Conservation (phyloP, 2,888 invertebrate species). For the Cantharis rufa region DNA sequence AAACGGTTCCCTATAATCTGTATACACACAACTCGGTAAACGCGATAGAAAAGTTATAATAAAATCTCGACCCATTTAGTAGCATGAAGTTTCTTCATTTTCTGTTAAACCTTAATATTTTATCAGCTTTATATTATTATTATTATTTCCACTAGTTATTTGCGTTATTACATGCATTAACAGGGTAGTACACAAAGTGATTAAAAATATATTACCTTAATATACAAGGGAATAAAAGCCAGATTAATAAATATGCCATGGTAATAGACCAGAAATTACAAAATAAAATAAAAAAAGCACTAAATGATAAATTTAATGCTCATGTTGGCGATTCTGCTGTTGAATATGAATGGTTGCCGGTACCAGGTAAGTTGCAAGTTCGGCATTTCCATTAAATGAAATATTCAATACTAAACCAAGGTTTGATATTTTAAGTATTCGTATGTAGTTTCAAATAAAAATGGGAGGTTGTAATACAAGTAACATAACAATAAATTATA, state of each 20-base stretch:
- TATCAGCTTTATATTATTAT: background rate
- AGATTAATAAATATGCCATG: background rate
- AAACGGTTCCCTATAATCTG: conserved; percentile 38
- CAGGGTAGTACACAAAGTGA: background rate
- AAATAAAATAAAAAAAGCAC: background rate
- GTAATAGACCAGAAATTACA: background rate
- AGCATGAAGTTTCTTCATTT: background rate
- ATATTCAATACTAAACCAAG: background rate
- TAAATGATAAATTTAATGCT: background rate
- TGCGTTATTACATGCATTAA: background rate
- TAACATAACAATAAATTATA: background rate
- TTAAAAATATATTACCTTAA: background rate
- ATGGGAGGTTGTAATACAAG: background rate
- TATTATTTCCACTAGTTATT: background rate
- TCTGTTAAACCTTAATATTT: background rate
- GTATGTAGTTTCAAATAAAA: background rate
- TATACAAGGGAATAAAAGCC: background rate
- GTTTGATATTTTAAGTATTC: background rate
- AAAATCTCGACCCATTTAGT: background rate
- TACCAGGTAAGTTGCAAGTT: background rate
- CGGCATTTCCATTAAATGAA: background rate
- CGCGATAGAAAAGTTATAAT: background rate
- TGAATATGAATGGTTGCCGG: background rate
- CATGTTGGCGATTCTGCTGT: background rate
- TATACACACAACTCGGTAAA: background rate